A percentile compares a stretch with the other conserved stretches of the same genome.
Evolutionary conservation across 2,888 invertebrate species (phyloP).

Genomic region (Aporophyla lueneburgensis): DNA sequence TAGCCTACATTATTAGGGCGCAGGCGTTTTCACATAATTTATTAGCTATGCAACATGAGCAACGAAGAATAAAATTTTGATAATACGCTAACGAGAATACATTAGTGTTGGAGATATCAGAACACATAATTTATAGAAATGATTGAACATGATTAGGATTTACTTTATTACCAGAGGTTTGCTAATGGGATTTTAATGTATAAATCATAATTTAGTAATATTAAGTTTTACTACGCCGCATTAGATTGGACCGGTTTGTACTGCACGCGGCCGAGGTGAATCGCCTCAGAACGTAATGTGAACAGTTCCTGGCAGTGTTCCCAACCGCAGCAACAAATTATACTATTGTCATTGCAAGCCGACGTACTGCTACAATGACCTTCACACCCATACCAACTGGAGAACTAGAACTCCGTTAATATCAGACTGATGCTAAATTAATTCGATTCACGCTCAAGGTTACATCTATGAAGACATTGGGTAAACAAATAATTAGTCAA

Average conservation of each 20-base stretch:
- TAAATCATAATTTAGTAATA: constrained; percentile 48
- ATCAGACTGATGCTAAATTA: constrained; percentile 63
- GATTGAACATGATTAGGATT: constrained; percentile 28
- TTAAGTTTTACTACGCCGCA: constrained; percentile 42
- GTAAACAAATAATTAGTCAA: constrained; percentile 61
- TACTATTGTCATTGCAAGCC: constrained; percentile 73
- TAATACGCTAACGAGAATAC: constrained; percentile 14
- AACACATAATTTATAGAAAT: constrained; percentile 18
- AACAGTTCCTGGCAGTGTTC: constrained; percentile 78
- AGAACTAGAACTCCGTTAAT: constrained; percentile 68
- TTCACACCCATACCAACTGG: constrained; percentile 70
- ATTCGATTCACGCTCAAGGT: constrained; percentile 68
- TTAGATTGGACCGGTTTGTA: constrained; percentile 63
- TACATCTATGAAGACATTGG: constrained; percentile 56
- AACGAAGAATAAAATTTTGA: constrained; percentile 12
- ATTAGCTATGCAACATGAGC: constrained; percentile 45
- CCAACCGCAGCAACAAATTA: constrained; percentile 74
- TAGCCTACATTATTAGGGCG: constrained; percentile 75
- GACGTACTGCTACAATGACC: constrained; percentile 67
- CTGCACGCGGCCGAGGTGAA: constrained; percentile 71
- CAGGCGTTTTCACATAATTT: constrained; percentile 70
- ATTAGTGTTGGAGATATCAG: constrained; percentile 21
- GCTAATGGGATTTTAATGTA: constrained; percentile 59
- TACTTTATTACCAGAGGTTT: constrained; percentile 25
- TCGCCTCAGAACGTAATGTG: constrained; percentile 73